phyloP scores from a whole-genome alignment of 2,888 invertebrate genomes.

The Eupithecia exiguata region DNA sequence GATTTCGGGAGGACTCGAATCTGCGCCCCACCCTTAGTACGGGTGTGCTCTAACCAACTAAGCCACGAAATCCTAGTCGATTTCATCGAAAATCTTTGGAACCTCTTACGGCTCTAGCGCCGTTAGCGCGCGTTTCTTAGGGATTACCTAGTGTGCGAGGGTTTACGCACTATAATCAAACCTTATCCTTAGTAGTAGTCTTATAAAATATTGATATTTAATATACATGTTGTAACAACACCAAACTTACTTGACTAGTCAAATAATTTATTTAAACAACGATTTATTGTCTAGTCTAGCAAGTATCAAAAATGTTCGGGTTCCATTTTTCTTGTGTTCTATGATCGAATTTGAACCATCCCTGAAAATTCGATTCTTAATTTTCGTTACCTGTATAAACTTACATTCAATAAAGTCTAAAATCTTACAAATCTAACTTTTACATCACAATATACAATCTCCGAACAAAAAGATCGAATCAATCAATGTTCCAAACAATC shows the following conservation, averaged over 20 bases:
- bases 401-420: neutral
- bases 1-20: no score
- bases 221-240: neutral
- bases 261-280: neutral
- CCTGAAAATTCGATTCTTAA: neutral
- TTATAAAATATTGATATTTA: no score
- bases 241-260: neutral
- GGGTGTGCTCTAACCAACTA: no score
- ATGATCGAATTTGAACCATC: neutral
- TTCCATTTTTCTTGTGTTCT: neutral
- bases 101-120: no score
- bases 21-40: no score
- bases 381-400: neutral
- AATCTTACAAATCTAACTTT: neutral
- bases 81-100: no score
- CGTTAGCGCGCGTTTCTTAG: no score
- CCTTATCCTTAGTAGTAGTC: no score
- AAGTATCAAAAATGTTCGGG: neutral
- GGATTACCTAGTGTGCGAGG: no score
- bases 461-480: neutral
- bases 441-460: neutral
- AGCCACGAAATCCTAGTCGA: no score
- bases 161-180: no score
- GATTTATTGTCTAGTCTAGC: neutral
- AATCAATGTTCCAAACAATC: slow-evolving; percentile 58